Evolutionary conservation across 2,113 vertebrate genomes (phyloP), one percentile per base, ranked within the genome.

Genomic region (Etheostoma cragini): DNA sequence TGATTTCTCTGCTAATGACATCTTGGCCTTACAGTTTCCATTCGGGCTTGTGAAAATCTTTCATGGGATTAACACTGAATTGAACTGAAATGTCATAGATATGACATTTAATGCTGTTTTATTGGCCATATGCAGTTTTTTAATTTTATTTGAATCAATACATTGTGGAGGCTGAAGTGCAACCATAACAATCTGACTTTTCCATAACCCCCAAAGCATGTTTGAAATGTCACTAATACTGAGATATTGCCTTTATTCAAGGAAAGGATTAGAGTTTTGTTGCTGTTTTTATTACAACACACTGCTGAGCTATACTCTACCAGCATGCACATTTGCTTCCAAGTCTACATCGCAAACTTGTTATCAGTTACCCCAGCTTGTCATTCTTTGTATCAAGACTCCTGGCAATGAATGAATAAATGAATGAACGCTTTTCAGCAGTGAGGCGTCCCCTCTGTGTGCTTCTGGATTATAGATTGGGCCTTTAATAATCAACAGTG

Each of bases 401-500:
- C 30, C 53, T 10, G 46, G 60, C 38, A 74, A 42, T 45, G n/a
- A 73, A 21, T 1, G 54, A 70, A 24, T 21, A 30, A 77, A 69
- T 45, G n/a, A 73, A 21, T 1, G 56, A 42, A 42, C 38, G 46
- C 67, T 46, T 61, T 45, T 24, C 50, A 6, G 45, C 74, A 26
- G 26, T 1, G 17, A 17, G 33, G 33, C 47, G 0, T 57, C 70
- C 73, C 50, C 35, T 16, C 78, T 49, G 72, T 80, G 79, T 72
- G 61, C 81, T 53, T 77, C 78, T 76, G 88, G 90, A 91, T 91
- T 90, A 91, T 81, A 86, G 87, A 87, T 84, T 21, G 61, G 79
- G 60, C 72, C 72, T 89, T 92, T 91, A 92, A 91, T 90, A 92
- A 93, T 92, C 88, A 87, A 91, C 38, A 11, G 38, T 89, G 86